Conservation (phyloP, 2,797 vertebrate species). For the Ctenochaetus hawaiiensis region DNA sequence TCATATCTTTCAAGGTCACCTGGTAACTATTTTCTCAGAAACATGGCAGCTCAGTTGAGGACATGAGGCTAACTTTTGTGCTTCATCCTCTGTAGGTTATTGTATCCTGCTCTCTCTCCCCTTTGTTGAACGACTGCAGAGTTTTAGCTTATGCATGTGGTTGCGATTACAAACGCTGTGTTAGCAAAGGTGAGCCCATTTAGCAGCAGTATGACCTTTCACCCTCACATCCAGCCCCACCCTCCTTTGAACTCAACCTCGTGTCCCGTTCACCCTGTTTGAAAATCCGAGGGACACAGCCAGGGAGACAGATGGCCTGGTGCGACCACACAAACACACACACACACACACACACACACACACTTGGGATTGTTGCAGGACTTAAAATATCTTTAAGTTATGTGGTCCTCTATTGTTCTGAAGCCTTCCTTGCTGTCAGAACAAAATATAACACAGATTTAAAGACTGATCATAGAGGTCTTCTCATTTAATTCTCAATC, state of each 20-base stretch:
- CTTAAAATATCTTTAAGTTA: conserved; percentile 11
- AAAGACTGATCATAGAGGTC: no score
- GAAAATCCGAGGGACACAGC: conserved; percentile 66
- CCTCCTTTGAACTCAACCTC: background rate
- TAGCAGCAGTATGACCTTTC: conserved; percentile 45
- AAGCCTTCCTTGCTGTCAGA: background rate
- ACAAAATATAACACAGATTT: background rate
- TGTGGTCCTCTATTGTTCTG: background rate
- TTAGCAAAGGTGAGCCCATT: conserved; percentile 56
- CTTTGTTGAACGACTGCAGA: conserved; percentile 5
- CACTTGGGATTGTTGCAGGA: background rate
- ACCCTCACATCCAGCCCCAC: conserved; percentile 28
- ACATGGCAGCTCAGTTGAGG: no score
- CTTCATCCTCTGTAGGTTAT: no score
- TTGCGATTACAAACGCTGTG: conserved; percentile 17
- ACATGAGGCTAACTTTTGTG: no score
- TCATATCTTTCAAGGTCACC: no score
- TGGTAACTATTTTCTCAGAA: no score
- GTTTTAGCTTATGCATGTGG: conserved; percentile 19
- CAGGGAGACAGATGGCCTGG: conserved; percentile 60
- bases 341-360: conserved; percentile 16
- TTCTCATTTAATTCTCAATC: no score
- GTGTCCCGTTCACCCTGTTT: conserved; percentile 21
- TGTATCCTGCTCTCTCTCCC: conserved; percentile 5
- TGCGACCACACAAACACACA: conserved; percentile 12